Conservation (phyloP, 2,888 invertebrate genomes). For the Drosophila infuscata region DNA sequence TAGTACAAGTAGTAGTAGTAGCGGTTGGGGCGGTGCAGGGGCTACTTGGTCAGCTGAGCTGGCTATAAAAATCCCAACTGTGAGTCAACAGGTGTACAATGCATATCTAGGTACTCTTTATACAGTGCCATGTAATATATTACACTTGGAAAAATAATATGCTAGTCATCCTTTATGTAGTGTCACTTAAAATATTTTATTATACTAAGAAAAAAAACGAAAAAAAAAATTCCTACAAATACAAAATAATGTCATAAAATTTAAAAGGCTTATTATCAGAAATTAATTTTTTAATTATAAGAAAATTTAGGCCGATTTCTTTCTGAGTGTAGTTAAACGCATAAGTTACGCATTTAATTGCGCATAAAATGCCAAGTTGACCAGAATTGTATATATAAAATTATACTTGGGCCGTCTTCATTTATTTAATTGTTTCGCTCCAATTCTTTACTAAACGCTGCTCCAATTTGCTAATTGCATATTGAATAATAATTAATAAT, state of each 20-base stretch:
- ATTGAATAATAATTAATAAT: constrained; percentile 8
- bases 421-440: constrained; percentile 48
- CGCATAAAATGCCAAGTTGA: constrained; percentile 4
- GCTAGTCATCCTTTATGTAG: constrained; percentile 14
- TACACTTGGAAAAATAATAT: background rate
- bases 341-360: constrained; percentile 22
- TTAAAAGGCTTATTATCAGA: background rate
- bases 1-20: background rate
- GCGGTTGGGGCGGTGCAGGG: background rate
- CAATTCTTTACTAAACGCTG: constrained; percentile 43
- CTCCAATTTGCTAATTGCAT: constrained; percentile 55
- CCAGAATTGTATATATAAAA: no score
- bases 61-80: constrained; percentile 13
- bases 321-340: background rate
- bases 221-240: background rate
- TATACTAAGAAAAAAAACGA: background rate
- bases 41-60: constrained; percentile 20
- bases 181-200: constrained; percentile 2
- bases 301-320: background rate
- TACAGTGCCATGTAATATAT: constrained; percentile 14
- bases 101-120: constrained; percentile 19
- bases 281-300: background rate
- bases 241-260: background rate
- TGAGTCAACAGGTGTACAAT: constrained; percentile 43
- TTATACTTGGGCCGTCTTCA: background rate